Conservation (phyloP, 2,888 invertebrate species). For the Portevinia maculata region DNA sequence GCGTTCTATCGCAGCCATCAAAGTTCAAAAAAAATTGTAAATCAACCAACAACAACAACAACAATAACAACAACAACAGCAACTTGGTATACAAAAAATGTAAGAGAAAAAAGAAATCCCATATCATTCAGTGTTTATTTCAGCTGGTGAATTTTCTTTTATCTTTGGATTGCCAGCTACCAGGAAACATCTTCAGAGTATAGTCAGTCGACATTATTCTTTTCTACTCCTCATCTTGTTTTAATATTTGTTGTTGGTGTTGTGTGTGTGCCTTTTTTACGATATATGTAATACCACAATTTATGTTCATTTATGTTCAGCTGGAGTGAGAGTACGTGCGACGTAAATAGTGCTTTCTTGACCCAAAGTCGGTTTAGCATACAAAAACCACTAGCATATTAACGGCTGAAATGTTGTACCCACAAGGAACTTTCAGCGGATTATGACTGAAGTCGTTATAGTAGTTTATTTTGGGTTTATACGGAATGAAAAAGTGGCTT, state of each 20-base stretch:
- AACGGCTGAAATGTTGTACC: slow-evolving; percentile 53
- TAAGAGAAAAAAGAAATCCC: slow-evolving; percentile 29
- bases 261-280: slow-evolving; percentile 1
- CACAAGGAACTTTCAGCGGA: slow-evolving; percentile 46
- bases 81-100: no score
- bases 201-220: slow-evolving; percentile 28
- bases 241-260: not conserved
- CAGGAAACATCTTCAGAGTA: slow-evolving; percentile 43
- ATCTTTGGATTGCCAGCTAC: slow-evolving; percentile 34
- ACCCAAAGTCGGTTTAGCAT: slow-evolving; percentile 55
- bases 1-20: slow-evolving; percentile 44
- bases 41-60: slow-evolving; percentile 28
- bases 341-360: slow-evolving; percentile 45
- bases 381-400: slow-evolving; percentile 59
- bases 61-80: not conserved
- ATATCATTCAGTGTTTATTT: slow-evolving; percentile 58
- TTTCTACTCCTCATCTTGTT: slow-evolving; percentile 15
- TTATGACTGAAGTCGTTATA: slow-evolving; percentile 52
- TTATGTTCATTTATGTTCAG: slow-evolving; percentile 38
- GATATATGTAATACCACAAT: slow-evolving; percentile 15
- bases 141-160: slow-evolving; percentile 48
- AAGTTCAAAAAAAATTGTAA: slow-evolving; percentile 18
- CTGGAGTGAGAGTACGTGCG: slow-evolving; percentile 26
- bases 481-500: slow-evolving; percentile 30
- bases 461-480: slow-evolving; percentile 38